Percentiles rank a stretch among this genome's conserved stretches.
These are phyloP conservation scores for Nyctibius grandis DNA, from an alignment of 2,797 vertebrate species.

Conservation along the genomic window DNA sequence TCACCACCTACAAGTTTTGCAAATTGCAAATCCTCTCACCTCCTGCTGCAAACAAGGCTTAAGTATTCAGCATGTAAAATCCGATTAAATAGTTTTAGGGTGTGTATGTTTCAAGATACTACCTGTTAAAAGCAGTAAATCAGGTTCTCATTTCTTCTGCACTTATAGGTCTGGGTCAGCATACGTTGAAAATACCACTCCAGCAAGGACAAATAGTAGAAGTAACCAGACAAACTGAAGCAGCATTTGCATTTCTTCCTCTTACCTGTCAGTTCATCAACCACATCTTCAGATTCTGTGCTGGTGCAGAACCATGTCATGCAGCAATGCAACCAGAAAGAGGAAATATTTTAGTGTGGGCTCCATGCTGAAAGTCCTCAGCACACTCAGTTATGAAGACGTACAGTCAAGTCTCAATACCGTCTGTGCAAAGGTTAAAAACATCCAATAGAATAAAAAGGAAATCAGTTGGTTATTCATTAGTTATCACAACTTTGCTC, in stretches of 20 bases:
- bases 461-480: background rate
- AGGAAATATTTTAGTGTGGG: background rate
- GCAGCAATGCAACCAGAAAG: background rate
- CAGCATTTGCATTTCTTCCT: background rate
- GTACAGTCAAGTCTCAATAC: background rate
- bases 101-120: background rate
- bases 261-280: background rate
- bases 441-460: background rate
- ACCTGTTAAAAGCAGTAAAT: background rate
- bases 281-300: background rate
- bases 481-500: background rate
- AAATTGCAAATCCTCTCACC: background rate
- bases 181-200: background rate
- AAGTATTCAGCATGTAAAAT: background rate
- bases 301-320: background rate
- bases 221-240: background rate
- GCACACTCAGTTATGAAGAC: background rate
- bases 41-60: background rate
- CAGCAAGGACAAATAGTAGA: background rate
- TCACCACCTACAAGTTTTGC: background rate
- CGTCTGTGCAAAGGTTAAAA: background rate
- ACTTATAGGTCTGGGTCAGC: background rate
- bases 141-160: background rate
- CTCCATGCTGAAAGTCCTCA: background rate
- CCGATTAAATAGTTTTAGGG: background rate